These are phyloP conservation scores for Tylochromis polylepis DNA, from an alignment of 2,113 vertebrate species.

Conservation along the genomic window DNA sequence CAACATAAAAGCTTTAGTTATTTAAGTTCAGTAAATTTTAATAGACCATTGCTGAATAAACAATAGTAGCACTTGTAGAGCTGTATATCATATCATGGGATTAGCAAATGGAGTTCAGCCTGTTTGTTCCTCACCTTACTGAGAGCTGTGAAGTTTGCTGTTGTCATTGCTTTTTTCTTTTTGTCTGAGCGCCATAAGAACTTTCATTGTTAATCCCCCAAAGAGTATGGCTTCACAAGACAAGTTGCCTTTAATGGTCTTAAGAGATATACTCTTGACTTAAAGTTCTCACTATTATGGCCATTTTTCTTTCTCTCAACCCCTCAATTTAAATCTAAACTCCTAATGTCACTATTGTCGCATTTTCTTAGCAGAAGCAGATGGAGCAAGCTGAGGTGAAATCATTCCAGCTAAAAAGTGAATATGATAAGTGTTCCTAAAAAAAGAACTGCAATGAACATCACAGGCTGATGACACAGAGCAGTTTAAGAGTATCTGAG, in stretches of 20 bases:
- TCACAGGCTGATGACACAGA: background rate
- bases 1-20: background rate
- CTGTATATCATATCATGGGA: background rate
- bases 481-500: background rate
- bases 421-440: background rate
- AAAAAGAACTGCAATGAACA: background rate
- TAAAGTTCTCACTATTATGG: background rate
- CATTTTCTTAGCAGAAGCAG: background rate
- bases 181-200: no score
- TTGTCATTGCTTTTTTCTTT: background rate
- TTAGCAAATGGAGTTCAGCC: background rate
- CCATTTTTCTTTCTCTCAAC: background rate
- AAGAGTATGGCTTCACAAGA: background rate
- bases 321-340: background rate
- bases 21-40: background rate
- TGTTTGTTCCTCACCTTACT: background rate
- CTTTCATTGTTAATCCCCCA: background rate
- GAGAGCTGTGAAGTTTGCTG: background rate
- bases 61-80: background rate
- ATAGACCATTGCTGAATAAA: background rate
- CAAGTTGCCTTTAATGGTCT: background rate
- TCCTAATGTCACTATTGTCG: background rate
- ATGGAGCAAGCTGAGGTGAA: background rate
- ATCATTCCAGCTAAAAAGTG: background rate
- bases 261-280: background rate